Conservation (phyloP, 2,113 vertebrate species). For the Emydura subglobosa region DNA sequence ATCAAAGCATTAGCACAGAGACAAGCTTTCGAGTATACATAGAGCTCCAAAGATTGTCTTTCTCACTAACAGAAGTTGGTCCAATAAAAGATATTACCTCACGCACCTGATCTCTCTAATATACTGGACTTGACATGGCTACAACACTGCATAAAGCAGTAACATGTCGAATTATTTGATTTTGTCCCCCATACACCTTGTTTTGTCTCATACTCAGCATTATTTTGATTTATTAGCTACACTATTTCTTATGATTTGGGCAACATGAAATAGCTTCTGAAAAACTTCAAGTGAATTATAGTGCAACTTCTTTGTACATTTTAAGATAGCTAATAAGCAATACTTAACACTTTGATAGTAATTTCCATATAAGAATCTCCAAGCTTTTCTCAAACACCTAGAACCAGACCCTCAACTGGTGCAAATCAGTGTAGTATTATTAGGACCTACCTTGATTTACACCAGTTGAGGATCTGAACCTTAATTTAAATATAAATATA, state of each 20-base stretch:
- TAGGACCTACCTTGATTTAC: background rate
- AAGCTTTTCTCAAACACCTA: rapidly evolving
- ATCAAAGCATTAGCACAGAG: background rate
- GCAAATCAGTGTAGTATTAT: rapidly evolving
- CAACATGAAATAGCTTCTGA: rapidly evolving
- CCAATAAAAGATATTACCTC: background rate
- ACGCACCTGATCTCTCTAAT: background rate
- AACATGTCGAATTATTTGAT: background rate
- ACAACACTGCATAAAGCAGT: background rate
- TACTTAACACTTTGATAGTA: rapidly evolving
- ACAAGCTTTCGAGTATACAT: background rate
- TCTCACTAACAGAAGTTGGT: background rate
- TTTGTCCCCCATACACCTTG: background rate
- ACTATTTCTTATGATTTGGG: background rate
- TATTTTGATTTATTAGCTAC: rapidly evolving
- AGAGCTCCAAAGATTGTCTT: background rate
- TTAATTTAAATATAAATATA: rapidly evolving
- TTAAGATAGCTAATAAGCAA: background rate
- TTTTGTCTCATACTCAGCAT: background rate
- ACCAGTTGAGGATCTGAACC: rapidly evolving
- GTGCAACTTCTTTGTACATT: background rate
- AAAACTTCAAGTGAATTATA: background rate
- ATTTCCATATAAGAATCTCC: background rate
- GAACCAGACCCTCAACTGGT: background rate
- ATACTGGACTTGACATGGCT: background rate